These are phyloP conservation scores for Allolobophora icterica DNA, from an alignment of 2,888 invertebrate species.

Conservation along the genomic window DNA sequence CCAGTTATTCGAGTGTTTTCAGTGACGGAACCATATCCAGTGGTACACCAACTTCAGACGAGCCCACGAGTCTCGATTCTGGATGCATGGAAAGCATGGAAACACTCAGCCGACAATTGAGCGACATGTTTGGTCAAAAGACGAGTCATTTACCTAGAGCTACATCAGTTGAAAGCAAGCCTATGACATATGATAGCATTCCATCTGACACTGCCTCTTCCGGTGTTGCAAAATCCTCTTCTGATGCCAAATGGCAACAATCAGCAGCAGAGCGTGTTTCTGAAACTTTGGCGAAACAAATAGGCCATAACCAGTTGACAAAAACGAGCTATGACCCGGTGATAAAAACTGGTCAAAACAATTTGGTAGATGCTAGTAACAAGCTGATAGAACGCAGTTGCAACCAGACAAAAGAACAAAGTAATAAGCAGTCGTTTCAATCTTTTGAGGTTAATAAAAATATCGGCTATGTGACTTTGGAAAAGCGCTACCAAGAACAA, in stretches of 20 bases:
- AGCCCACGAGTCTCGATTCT: neutral
- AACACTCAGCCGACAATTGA: neutral
- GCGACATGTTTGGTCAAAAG: neutral
- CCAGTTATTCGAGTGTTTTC: conserved; percentile 20
- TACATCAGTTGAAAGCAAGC: neutral
- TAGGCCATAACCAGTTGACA: neutral
- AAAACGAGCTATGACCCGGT: neutral
- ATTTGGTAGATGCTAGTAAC: neutral
- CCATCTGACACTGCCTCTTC: neutral
- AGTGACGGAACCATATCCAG: conserved; percentile 22
- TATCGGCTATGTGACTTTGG: neutral
- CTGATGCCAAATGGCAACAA: neutral
- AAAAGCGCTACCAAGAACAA: neutral
- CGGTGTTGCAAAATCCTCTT: neutral
- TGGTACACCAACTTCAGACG: neutral
- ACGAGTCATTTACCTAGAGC: neutral
- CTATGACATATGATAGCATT: neutral
- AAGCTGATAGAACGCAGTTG: neutral
- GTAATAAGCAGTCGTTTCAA: neutral
- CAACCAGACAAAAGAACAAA: neutral
- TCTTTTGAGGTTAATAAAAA: neutral
- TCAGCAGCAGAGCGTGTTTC: neutral
- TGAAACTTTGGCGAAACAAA: neutral
- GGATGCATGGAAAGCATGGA: neutral
- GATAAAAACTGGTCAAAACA: neutral